Evolutionary conservation across 2,113 vertebrate genomes (phyloP).

Genomic region (Mesoclemmys tuberculata): DNA sequence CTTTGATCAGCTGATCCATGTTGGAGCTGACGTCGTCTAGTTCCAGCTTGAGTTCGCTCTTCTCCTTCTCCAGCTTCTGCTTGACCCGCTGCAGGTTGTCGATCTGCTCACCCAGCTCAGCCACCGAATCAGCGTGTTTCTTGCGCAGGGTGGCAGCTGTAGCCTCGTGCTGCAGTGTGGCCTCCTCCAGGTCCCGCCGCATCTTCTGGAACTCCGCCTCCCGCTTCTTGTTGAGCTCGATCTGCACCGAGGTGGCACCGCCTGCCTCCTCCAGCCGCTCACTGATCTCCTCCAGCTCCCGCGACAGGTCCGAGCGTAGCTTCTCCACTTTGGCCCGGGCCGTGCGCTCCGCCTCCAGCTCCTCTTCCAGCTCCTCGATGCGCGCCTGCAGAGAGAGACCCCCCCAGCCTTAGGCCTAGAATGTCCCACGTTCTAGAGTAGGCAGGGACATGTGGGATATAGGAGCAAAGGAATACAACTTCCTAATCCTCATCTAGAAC

Average conservation of each 20-base stretch:
- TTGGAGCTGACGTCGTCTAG: constrained; percentile 89
- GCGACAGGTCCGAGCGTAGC: constrained; percentile 84
- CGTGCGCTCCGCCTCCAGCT: constrained; percentile 84
- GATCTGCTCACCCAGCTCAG: constrained; percentile 87
- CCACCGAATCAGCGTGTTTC: constrained; percentile 89
- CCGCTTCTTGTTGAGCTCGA: constrained; percentile 94
- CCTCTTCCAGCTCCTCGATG: constrained; percentile 89
- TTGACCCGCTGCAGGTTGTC: constrained; percentile 92
- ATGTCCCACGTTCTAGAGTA: not conserved
- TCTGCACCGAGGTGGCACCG: constrained; percentile 86
- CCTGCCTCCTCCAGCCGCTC: constrained; percentile 90
- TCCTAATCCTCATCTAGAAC: not conserved
- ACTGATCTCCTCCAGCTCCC: constrained; percentile 93
- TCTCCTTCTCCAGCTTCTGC: constrained; percentile 93
- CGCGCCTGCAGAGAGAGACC: constrained; percentile 73
- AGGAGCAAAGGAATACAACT: not conserved
- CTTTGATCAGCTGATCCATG: constrained; percentile 86
- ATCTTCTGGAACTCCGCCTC: constrained; percentile 93
- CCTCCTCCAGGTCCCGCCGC: constrained; percentile 90
- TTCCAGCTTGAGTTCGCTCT: constrained; percentile 89
- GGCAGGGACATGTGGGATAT: not conserved
- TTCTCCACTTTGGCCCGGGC: constrained; percentile 88
- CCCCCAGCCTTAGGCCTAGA: not conserved
- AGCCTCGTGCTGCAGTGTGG: constrained; percentile 89
- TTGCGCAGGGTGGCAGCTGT: constrained; percentile 86